Evolutionary conservation across 2,888 invertebrate species (phyloP), one percentile per base, ranked within the genome.

Genomic region (Drosophila affinis): DNA sequence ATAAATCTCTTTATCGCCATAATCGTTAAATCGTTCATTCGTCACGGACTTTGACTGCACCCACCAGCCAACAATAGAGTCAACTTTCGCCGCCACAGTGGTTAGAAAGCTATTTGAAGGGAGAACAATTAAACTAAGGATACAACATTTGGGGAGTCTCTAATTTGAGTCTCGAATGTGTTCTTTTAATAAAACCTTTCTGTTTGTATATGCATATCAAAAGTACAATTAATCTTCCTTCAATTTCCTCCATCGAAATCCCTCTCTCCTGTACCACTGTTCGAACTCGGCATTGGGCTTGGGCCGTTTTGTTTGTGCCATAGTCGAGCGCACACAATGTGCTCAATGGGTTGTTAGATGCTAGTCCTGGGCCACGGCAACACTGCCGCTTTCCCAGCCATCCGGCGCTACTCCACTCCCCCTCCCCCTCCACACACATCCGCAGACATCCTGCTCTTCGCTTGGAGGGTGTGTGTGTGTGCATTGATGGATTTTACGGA

Each of bases 1-100:
- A 85, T 85, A 87, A 87, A 87, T 85, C 87, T 87, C 82, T 80
- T 80, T 78, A 80, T 81, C 84, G 85, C 87, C 82, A 85, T 85
- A 85, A 85, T 82, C 85, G 84, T 85, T 85, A 87, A 85, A 75
- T 58, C 58, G 87, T 78, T 84, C 85, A 82, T 84, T 82, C 87
- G 85, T 84, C 87, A 85, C 76, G 77, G 80, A 53, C 77, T 73
- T 69, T 80, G 84, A 87, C 78, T 87, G 77, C 77, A 56, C 71
- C 76, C 60, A 67, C 69, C 32, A 58, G 54, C 53, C 46, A 77
- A 70, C 67, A 60, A 55, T 74, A 75, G 62, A 24, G 39, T 24
- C 17, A 3, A 7, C 21, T 53, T 34, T 4, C 24, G 18, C 2
- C 10, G 9, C 10, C n/a, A 65, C 29, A 45, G 49, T 39, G 39